Conservation (phyloP, 2,113 vertebrate species). For the Odontesthes bonariensis region DNA sequence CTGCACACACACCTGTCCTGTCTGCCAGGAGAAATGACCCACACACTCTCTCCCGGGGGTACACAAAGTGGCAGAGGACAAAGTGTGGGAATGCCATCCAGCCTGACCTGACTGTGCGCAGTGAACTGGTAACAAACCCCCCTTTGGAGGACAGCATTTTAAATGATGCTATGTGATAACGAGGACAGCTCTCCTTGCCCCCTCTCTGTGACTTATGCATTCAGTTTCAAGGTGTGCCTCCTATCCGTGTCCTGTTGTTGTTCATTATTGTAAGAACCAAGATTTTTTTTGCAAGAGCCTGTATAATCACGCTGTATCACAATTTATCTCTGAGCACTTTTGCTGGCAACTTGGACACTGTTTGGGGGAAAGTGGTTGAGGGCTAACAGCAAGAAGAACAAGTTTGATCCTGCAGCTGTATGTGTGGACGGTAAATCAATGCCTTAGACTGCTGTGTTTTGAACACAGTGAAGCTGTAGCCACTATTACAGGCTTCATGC, state of each 20-base stretch:
- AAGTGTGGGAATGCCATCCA: conserved; percentile 41
- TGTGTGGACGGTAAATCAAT: conserved; percentile 64
- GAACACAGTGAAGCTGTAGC: conserved; percentile 41
- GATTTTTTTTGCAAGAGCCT: neutral
- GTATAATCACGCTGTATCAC: neutral
- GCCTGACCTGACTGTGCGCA: conserved; percentile 37
- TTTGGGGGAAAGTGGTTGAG: conserved; percentile 13
- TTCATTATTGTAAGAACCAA: too few relatives aligned
- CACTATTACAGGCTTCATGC: conserved; percentile 69
- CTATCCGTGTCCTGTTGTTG: conserved; percentile 3
- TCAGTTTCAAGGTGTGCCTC: neutral
- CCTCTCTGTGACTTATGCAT: conserved; percentile 21
- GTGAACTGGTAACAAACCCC: conserved; percentile 23
- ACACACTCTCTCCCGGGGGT: conserved; percentile 38
- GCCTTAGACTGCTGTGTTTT: conserved; percentile 34
- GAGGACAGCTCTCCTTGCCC: conserved; percentile 13
- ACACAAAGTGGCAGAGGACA: conserved; percentile 43
- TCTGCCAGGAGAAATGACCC: conserved; percentile 67
- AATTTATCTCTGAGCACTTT: conserved; percentile 4
- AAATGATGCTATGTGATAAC: conserved; percentile 37
- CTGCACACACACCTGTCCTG: conserved; percentile 68
- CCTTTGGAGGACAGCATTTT: conserved; percentile 20
- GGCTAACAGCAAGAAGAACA: conserved; percentile 10
- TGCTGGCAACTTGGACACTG: conserved; percentile 2
- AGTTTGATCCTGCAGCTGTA: conserved; percentile 24